Conservation (phyloP, 1,140 invertebrate species). For the Proales similis region DNA sequence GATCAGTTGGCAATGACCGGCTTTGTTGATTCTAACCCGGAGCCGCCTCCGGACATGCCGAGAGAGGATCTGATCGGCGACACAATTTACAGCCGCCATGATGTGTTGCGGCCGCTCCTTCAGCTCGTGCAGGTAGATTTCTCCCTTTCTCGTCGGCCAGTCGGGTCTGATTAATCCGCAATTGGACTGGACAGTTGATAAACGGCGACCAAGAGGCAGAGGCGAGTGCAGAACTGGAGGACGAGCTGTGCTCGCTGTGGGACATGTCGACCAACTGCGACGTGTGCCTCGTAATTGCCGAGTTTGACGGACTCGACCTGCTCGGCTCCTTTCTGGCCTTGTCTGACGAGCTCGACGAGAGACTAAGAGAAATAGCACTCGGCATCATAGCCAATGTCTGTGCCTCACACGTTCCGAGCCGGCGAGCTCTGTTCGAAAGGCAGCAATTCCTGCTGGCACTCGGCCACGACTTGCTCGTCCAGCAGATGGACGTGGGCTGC, state of each 20-base stretch:
- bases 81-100: constrained; percentile 25
- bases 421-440: not conserved
- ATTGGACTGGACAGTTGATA: not conserved
- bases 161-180: not conserved
- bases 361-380: constrained; percentile 13
- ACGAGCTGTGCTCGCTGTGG: constrained; percentile 31
- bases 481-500: constrained; percentile 13
- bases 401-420: not conserved
- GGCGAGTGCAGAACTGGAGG: constrained; percentile 14
- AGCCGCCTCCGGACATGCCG: constrained; percentile 15
- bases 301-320: constrained; percentile 25
- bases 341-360: constrained; percentile 2
- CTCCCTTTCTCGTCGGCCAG: too few species aligned
- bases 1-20: too few species aligned
- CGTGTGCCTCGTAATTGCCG: constrained; percentile 9
- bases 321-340: constrained; percentile 2
- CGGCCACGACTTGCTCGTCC: not conserved
- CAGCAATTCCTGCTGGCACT: not conserved
- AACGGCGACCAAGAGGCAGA: constrained; percentile 1
- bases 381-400: constrained; percentile 18
- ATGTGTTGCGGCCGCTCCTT: not conserved
- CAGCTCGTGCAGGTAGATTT: constrained; percentile 1
- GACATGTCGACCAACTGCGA: constrained; percentile 31
- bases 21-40: too few species aligned
- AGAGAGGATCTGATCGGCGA: constrained; percentile 27